Base-by-base conservation (phyloP, 2,797 vertebrate species). In the Anabas testudineus region DNA sequence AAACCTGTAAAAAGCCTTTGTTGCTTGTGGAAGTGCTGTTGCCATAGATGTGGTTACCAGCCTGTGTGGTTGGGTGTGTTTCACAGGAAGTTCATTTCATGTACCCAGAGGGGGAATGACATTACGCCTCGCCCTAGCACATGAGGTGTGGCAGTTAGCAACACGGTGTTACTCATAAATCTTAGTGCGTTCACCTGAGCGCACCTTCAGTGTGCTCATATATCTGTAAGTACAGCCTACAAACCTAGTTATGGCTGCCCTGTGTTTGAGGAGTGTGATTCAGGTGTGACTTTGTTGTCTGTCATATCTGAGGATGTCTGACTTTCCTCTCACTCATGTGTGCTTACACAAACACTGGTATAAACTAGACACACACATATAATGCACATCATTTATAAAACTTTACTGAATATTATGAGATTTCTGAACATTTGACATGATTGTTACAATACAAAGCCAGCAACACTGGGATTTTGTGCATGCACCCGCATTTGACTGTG, bases 241-340 rank as follows among this genome's bases (percentile, higher is more conserved):
- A 84, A 91, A 71, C 90, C 86, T 28, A 71, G 68, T 39, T 58
- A 56, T 84, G 76, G 80, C 67, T 80, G 81, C 47, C 60, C 19
- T 66, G 37, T 82, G 84, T 93, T 91, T 94, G 73, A 81, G 52
- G 67, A 76, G 55, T 12, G 61, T 97, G 95, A 97, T 93, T 96
- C 95, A 97, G 84, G 81, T 61, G 79, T 90, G 90, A 95, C 90
- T 94, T 91, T 92, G 88, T 79, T 69, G 80, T 76, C 93, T n/a
- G n/a, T n/a, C n/a, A n/a, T n/a, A n/a, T n/a, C n/a, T 88, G 78
- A 74, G 71, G 79, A 59, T n/a, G 82, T 84, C 72, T 77, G 81
- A 86, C 65, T 78, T 83, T 54, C 57, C 61, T 37, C 22, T 74
- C 71, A 52, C 73, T 81, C 74, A 67, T 19, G 77, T 28, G 56